Evolutionary conservation across 1,140 invertebrate species (phyloP).

Genomic region (Rhyzopertha dominica): DNA sequence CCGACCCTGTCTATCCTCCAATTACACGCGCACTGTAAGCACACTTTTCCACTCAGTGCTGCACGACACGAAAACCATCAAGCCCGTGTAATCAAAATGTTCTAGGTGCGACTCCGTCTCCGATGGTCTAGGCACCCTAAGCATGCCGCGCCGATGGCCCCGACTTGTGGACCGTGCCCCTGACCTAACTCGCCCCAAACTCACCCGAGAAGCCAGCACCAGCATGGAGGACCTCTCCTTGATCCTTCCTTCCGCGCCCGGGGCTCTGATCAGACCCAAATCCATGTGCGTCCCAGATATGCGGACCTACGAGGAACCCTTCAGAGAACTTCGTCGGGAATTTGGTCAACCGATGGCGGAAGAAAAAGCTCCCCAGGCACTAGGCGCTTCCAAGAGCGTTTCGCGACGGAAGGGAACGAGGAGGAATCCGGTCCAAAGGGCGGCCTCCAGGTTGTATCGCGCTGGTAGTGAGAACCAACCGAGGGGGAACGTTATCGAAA

Average conservation of each 20-base stretch:
- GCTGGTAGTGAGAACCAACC: constrained; percentile 47
- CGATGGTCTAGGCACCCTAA: constrained; percentile 18
- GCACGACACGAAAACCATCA: too few relatives aligned
- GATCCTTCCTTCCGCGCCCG: constrained; percentile 42
- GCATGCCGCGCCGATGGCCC: constrained; percentile 33
- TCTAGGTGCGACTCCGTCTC: constrained; percentile 13
- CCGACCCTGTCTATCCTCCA: too few relatives aligned
- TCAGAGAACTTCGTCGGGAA: too few relatives aligned
- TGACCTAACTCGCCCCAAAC: constrained; percentile 20
- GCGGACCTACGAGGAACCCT: constrained; percentile 11
- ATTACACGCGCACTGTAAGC: too few relatives aligned
- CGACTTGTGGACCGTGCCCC: constrained; percentile 17
- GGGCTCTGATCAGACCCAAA: constrained; percentile 46
- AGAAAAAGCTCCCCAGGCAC: too few relatives aligned
- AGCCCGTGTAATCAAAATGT: too few relatives aligned
- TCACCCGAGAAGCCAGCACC: constrained; percentile 45
- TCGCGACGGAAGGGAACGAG: constrained; percentile 28
- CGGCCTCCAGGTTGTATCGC: constrained; percentile 63
- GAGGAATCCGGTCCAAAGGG: constrained; percentile 63
- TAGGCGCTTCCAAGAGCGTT: background rate
- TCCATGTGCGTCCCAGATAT: constrained; percentile 37
- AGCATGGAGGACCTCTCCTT: constrained; percentile 48
- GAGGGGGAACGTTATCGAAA: constrained; percentile 35
- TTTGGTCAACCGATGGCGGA: too few relatives aligned
- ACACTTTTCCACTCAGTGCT: too few relatives aligned